Conservation (phyloP, 1,140 invertebrate species). For the Acromyrmex charruanus region DNA sequence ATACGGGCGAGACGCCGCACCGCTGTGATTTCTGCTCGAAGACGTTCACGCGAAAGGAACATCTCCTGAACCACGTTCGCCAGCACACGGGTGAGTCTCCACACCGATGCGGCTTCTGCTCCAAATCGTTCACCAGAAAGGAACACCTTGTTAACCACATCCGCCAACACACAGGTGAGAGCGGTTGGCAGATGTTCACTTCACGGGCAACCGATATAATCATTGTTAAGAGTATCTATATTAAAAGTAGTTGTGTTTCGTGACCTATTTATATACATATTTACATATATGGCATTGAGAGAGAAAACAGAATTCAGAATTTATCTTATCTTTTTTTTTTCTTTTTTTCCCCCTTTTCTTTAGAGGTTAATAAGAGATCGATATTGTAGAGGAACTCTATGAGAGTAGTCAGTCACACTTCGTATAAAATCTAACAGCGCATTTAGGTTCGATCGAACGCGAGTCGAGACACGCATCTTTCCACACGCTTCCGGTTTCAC, state of each 20-base stretch:
- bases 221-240: conserved; percentile 67
- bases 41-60: conserved; percentile 94
- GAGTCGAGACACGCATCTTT: conserved; percentile 46
- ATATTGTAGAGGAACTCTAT: conserved; percentile 36
- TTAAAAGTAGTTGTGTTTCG: conserved; percentile 67
- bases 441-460: conserved; percentile 54
- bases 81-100: conserved; percentile 94
- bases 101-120: conserved; percentile 93
- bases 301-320: neutral
- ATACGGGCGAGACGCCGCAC: conserved; percentile 95
- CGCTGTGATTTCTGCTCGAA: conserved; percentile 94
- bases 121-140: conserved; percentile 93
- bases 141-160: conserved; percentile 94
- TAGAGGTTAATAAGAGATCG: conserved; percentile 61
- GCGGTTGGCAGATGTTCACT: conserved; percentile 84
- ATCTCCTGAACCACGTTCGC: conserved; percentile 93
- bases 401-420: conserved; percentile 34
- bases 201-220: conserved; percentile 79
- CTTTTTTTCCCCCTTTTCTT: neutral
- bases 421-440: conserved; percentile 35
- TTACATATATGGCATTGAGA: conserved; percentile 13
- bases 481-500: conserved; percentile 49
- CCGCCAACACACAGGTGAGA: conserved; percentile 91
- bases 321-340: neutral
- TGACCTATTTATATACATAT: conserved; percentile 45